Percentiles rank a stretch among this genome's conserved stretches.
These are phyloP conservation scores for Euschistus heros DNA, from an alignment of 1,140 invertebrate genomes.

Conservation along the genomic window DNA sequence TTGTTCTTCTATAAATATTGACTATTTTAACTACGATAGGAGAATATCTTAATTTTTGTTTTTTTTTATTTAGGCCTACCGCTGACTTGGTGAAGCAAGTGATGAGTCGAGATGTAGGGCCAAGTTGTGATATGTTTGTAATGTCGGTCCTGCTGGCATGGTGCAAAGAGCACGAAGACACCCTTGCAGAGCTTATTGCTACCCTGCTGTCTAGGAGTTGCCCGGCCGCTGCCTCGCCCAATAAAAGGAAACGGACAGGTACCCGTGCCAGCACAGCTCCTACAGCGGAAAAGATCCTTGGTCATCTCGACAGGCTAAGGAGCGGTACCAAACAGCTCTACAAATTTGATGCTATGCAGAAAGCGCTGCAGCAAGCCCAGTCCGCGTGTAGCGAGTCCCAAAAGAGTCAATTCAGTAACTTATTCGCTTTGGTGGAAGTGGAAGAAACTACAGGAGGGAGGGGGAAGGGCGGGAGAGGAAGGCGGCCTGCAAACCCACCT, in stretches of 20 bases:
- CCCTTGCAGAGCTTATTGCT: constrained; percentile 72
- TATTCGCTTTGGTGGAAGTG: constrained; percentile 82
- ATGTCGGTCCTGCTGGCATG: constrained; percentile 84
- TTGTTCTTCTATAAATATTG: too few relatives aligned
- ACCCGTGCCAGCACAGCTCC: constrained; percentile 41
- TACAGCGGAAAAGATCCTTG: constrained; percentile 69
- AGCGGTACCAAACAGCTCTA: constrained; percentile 58
- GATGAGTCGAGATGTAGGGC: constrained; percentile 62
- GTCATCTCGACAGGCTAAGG: constrained; percentile 83
- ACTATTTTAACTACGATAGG: too few relatives aligned
- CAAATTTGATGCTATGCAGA: constrained; percentile 75
- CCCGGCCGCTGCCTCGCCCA: constrained; percentile 67
- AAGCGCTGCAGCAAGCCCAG: constrained; percentile 69
- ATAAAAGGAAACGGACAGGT: constrained; percentile 69
- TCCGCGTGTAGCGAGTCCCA: constrained; percentile 44
- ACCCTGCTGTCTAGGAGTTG: constrained; percentile 64
- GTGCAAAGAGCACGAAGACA: constrained; percentile 84
- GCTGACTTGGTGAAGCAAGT: constrained; percentile 74
- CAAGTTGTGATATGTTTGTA: constrained; percentile 64
- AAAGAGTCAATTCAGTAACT: constrained; percentile 80
- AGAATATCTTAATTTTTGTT: not conserved
- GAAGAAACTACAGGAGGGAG: constrained; percentile 48
- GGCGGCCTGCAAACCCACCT: constrained; percentile 38
- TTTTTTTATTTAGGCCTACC: constrained; percentile 51
- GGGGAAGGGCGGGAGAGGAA: constrained; percentile 34